Evolutionary conservation across 2,797 vertebrate genomes (phyloP), one percentile per base, ranked within the genome.

Genomic region (Sebastes trivittatus): DNA sequence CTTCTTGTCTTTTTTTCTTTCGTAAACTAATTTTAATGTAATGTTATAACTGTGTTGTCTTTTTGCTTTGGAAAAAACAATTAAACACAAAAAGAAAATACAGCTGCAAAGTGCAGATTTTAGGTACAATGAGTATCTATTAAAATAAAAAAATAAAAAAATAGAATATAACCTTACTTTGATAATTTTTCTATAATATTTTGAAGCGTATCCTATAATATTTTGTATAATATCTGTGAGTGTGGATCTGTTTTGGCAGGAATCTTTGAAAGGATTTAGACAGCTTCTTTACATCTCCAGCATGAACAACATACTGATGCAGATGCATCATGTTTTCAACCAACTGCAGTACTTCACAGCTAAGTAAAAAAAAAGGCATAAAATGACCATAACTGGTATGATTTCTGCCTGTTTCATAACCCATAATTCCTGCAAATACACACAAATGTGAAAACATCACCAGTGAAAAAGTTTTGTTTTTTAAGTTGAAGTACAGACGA

Each of bases 401-500:
- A 18, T 8, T 14, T 61, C 11, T 38, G 9, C 30, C 16, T 27
- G 14, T 36, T 27, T 63, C 9, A 25, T 54, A 46, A 66, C 18
- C 10, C 11, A 2, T 60, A 20, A n/a, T 61, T 46, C 22, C 20
- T 67, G 22, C 16, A 72, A 64, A 64, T 18, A 29, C n/a, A 60
- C 6, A 52, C 8, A 36, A 64, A 38, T 27, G 7, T 1, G 46
- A 56, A 60, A 13, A n/a, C 60, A 8, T 59, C 7, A 77, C 6
- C 22, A 34, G 16, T 32, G 13, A 63, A 71, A 74, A 70, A 25
- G 8, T 65, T 55, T 58, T 52, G n/a, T 70, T 49, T 69, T 13
- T 25, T 25, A 64, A 30, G 64, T 77, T 27, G 23, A 78, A 38
- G 42, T 59, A 14, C n/a, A 62, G 69, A 69, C 77, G 62, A 81